Evolutionary conservation across 2,888 invertebrate genomes (phyloP).

Genomic region (Diachrysia chrysitis): DNA sequence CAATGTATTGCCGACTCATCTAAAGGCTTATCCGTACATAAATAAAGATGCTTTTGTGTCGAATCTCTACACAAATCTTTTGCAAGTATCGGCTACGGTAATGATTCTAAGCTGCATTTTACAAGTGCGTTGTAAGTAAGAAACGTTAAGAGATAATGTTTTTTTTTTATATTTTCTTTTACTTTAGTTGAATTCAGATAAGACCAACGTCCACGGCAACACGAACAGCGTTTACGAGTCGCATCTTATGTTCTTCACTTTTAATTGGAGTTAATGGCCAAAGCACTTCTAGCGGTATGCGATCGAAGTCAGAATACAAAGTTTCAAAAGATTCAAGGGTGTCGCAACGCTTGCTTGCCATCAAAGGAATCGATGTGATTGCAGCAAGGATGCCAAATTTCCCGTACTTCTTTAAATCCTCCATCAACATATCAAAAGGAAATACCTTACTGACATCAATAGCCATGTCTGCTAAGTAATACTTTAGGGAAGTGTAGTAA

Average conservation of each 20-base stretch:
- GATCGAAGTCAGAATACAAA: constrained; percentile 59
- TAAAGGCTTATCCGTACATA: constrained; percentile 68
- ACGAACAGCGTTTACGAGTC: constrained; percentile 67
- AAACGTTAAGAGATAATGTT: constrained; percentile 30
- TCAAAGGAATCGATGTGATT: constrained; percentile 67
- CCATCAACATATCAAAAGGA: constrained; percentile 61
- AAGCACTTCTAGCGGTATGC: constrained; percentile 68
- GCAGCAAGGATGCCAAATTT: constrained; percentile 67
- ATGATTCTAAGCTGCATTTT: constrained; percentile 55
- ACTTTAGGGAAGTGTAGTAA: constrained; percentile 65
- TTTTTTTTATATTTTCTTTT: constrained; percentile 34
- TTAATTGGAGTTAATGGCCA: constrained; percentile 70
- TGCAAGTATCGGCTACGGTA: constrained; percentile 59
- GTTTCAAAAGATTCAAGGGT: constrained; percentile 56
- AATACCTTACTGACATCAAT: constrained; percentile 62
- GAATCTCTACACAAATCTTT: constrained; percentile 74
- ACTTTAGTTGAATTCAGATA: constrained; percentile 58
- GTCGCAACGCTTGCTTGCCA: constrained; percentile 68
- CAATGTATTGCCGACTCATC: constrained; percentile 80
- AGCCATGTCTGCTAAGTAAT: constrained; percentile 71
- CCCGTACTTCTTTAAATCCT: constrained; percentile 70
- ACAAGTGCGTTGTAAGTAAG: constrained; percentile 46
- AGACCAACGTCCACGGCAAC: constrained; percentile 69
- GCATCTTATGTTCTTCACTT: constrained; percentile 62
- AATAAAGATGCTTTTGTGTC: constrained; percentile 78